Base-by-base conservation (phyloP, 1,140 invertebrate genomes). In the Glomeris maerens region DNA sequence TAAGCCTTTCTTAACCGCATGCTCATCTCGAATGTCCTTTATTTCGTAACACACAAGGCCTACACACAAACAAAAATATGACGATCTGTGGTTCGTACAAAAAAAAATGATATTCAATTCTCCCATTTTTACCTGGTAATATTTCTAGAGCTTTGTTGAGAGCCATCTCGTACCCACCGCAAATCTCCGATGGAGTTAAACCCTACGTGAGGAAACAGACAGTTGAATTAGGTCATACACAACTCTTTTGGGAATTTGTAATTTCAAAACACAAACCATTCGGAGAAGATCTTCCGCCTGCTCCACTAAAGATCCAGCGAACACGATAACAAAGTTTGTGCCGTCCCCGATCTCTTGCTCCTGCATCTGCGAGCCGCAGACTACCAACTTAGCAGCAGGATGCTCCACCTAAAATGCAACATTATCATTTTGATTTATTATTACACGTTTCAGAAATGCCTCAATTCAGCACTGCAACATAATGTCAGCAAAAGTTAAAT, bases 301-400 rank as follows among this genome's bases (percentile, higher is more conserved):
- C 69, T 96, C 89, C 3, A 98, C 68, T 17, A 99, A 70, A 48
- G 91, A 82, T 22, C 93, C 93, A 59, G 87, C 84, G 56, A 99
- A 75, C 3, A 98, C 84, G 27, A 99, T 81, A 1, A 98, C 93
- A 74, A 96, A 96, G 66, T 98, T 98, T 5, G 95, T 98, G 39
- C 93, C 94, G 77, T 99, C 96, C 23, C 96, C 96, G 57, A 96
- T 84, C 77, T 98, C 94, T 62, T 93, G 80, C 70, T 99, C 92
- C 71, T 98, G 94, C 83, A 97, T 97, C 71, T 98, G 81, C 55
- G 91, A 91, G 17, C 87, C 92, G 60, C 97, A 70, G 4, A 98
- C 85, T 68, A 99, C 80, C 39, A 99, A 73, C 66, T 94, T 96
- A n/a, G 93, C 96, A 42, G 95, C 95, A 46, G 95, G 96, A 72